Conservation (phyloP, 2,888 invertebrate species). For the Eupelmus urozonus region DNA sequence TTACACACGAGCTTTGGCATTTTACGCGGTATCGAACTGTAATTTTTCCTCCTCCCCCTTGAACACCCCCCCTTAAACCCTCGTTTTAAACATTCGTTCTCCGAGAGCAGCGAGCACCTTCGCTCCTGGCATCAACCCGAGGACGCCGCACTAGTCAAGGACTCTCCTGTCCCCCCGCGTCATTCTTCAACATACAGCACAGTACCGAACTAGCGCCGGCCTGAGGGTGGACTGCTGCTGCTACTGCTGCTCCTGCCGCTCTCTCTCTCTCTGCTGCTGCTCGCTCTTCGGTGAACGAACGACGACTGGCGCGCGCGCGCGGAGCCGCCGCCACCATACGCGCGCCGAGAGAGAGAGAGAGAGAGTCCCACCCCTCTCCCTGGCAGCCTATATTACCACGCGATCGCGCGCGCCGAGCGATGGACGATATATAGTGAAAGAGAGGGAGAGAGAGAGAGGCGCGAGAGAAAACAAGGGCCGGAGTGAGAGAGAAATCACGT, state of each 20-base stretch:
- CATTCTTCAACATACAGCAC: background rate
- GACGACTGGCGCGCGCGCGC: conserved; percentile 73
- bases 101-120: too few relatives aligned
- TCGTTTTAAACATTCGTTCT: too few relatives aligned
- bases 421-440: background rate
- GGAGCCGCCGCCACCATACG: conserved; percentile 63
- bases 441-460: conserved; percentile 1
- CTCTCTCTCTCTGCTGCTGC: too few relatives aligned
- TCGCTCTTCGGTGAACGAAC: conserved; percentile 74
- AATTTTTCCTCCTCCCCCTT: background rate
- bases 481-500: too few relatives aligned
- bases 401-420: background rate
- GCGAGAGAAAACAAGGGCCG: background rate
- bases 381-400: background rate
- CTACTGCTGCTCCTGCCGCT: too few relatives aligned
- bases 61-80: too few relatives aligned
- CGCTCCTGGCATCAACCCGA: too few relatives aligned
- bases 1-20: conserved; percentile 2
- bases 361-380: too few relatives aligned
- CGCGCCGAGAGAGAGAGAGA: conserved; percentile 16
- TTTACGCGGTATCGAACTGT: conserved; percentile 34
- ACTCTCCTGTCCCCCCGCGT: conserved; percentile 11
- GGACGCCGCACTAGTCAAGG: too few relatives aligned
- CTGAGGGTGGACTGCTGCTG: conserved; percentile 26
- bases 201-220: conserved; percentile 29